phyloP scores from a whole-genome alignment of 1,140 invertebrate genomes.

The Diorhabda carinulata region DNA sequence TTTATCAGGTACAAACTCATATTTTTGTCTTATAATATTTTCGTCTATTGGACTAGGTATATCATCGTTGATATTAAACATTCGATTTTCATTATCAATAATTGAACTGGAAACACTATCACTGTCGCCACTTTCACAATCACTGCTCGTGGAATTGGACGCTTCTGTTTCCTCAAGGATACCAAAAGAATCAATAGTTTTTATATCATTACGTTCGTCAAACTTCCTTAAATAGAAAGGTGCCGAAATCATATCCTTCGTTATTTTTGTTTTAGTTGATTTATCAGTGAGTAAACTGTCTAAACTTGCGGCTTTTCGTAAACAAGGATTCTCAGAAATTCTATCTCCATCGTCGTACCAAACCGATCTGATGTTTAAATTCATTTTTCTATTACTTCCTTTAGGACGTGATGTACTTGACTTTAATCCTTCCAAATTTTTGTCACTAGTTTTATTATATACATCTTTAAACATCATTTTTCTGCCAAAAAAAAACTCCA shows the following conservation, averaged over 20 bases:
- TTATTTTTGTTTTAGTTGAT: background rate
- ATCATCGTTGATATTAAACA: background rate
- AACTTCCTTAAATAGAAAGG: conserved; percentile 2
- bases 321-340: background rate
- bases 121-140: background rate
- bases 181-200: background rate
- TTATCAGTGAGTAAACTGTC: conserved; percentile 1
- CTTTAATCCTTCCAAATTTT: background rate
- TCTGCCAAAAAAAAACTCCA: background rate
- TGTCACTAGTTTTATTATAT: background rate
- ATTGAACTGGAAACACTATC: background rate
- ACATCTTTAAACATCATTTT: background rate
- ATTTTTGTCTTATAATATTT: background rate
- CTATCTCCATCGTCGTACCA: conserved; percentile 5
- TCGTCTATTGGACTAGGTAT: background rate
- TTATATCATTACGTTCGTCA: background rate
- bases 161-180: background rate
- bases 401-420: background rate
- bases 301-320: conserved; percentile 10
- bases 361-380: background rate
- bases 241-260: conserved; percentile 14
- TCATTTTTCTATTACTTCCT: conserved; percentile 5
- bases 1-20: too few species aligned
- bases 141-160: background rate
- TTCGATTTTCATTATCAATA: background rate